These are phyloP conservation scores for Centroberyx gerrardi DNA, from an alignment of 2,797 vertebrate species.

Conservation along the genomic window DNA sequence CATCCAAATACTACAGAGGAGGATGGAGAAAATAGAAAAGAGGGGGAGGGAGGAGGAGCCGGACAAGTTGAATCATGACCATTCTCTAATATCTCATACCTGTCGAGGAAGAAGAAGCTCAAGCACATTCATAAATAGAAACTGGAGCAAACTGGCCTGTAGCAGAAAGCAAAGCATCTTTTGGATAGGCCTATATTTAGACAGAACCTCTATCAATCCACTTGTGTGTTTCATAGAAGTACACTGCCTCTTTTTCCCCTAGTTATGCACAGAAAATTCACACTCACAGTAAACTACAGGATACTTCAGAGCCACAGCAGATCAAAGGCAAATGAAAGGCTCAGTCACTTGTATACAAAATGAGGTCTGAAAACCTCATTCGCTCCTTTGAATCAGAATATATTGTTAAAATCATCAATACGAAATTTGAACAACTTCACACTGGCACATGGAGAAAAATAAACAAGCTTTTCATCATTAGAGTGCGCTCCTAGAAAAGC, in stretches of 20 bases:
- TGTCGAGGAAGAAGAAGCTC: slow-evolving; percentile 56
- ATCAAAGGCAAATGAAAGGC: slow-evolving; percentile 42
- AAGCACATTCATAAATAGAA: slow-evolving; percentile 60
- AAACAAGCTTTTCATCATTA: slow-evolving; percentile 41
- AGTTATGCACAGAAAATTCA: neutral
- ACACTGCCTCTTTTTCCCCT: neutral
- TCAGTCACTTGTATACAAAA: slow-evolving; percentile 58
- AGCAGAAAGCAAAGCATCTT: slow-evolving; percentile 35
- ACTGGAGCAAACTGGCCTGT: slow-evolving; percentile 53
- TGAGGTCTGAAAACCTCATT: slow-evolving; percentile 34
- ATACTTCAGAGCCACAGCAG: slow-evolving; percentile 33
- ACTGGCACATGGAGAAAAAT: neutral
- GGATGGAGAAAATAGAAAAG: slow-evolving; percentile 11
- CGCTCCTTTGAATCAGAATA: slow-evolving; percentile 32
- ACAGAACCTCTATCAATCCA: slow-evolving; percentile 41
- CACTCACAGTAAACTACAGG: neutral
- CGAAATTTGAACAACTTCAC: slow-evolving; percentile 15
- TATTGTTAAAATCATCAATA: slow-evolving; percentile 38
- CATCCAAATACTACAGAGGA: slow-evolving; percentile 27
- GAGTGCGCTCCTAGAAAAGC: slow-evolving; percentile 15
- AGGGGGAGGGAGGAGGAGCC: slow-evolving; percentile 16
- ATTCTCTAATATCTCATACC: slow-evolving; percentile 65
- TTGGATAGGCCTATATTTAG: slow-evolving; percentile 70
- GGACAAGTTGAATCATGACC: slow-evolving; percentile 72
- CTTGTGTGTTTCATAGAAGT: neutral